Base-by-base conservation (phyloP, 2,888 invertebrate genomes). In the Hybos culiciformis region DNA sequence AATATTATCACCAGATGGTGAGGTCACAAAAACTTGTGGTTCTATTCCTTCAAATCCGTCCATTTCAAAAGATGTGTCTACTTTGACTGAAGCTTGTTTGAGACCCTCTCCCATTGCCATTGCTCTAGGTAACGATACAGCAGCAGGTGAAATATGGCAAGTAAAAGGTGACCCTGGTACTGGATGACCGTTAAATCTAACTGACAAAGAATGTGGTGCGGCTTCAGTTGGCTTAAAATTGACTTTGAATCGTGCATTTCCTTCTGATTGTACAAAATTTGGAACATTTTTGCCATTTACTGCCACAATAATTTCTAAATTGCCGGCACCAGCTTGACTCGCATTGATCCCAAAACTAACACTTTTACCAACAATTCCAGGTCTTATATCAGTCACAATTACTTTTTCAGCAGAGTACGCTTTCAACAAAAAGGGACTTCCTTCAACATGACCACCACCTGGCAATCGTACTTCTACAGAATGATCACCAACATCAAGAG, bases 211-310 rank as follows among this genome's bases (percentile, higher is more conserved):
- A 67, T 97, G 96, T 0, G 83, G 77, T 3, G 90, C 88, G 1
- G 93, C 81, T 68, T 93, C 92, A 24, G 88, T 86, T 0, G 96
- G 96, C 58, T 93, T 93, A 70, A 97, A 97, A 68, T 96, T 94
- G 1, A 81, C 80, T 66, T 81, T 81, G 59, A 97, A 97, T 54
- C 90, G 80, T 0, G 94, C 96, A 63, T 94, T 94, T 32, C 94
- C 94, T 70, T 96, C 94, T 34, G 92, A 88, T 59, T 93, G 91
- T 2, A 97, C 96, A 63, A 92, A 96, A 70, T 97, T 97, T 9
- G 96, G 96, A 14, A 97, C 94, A 67, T 97, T 97, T 57, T 92
- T 80, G 12, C 92, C 92, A 56, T 85, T 90, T 3, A 94, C 93
- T 1, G 94, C 92, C 0, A 97, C 94, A 47, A 96, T 94, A 42